A percentile compares a stretch with the other conserved stretches of the same genome.
Conservation (phyloP, 2,113 vertebrate genomes). For the Donacobius atricapilla region DNA sequence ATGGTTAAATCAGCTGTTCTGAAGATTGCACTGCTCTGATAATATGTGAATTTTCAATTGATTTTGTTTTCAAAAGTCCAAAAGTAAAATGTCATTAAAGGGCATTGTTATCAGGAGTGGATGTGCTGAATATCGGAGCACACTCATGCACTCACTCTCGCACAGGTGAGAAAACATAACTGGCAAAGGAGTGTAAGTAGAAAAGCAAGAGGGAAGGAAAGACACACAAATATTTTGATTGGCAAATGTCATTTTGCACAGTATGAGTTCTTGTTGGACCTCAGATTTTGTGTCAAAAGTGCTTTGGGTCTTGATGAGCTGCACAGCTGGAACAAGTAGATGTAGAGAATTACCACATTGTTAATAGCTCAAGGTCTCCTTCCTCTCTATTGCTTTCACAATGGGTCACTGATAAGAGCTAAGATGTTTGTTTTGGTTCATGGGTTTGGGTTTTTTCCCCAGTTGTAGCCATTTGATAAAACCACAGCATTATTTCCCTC, state of each 20-base stretch:
- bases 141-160: neutral
- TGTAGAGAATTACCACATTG: neutral
- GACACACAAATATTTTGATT: neutral
- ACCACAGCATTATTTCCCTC: neutral
- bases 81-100: neutral
- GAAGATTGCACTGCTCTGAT: neutral
- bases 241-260: neutral
- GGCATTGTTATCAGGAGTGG: accelerated
- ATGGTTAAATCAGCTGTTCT: neutral
- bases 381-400: neutral
- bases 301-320: neutral
- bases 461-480: neutral
- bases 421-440: neutral
- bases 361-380: neutral
- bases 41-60: neutral
- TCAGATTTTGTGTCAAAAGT: neutral
- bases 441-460: neutral
- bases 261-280: neutral
- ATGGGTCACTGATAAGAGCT: neutral
- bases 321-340: neutral
- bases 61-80: neutral
- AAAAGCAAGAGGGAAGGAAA: neutral
- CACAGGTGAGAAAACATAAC: neutral
- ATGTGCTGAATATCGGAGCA: accelerated
- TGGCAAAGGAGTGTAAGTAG: neutral